Conservation (phyloP, 2,113 vertebrate species). For the Podarcis cretensis region DNA sequence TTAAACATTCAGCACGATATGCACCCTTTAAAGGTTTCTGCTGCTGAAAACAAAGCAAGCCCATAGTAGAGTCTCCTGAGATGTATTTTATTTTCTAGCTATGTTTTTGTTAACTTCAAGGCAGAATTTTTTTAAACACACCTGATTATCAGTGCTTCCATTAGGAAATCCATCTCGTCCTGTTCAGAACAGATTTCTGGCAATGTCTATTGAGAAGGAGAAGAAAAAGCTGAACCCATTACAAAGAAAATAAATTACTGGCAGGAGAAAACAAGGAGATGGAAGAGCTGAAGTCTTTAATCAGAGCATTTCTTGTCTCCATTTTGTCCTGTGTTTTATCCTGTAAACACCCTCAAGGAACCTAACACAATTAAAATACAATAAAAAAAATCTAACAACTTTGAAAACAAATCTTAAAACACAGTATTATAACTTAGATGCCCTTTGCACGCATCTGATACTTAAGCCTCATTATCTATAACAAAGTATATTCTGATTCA, state of each 20-base stretch:
- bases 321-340: background rate
- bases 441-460: background rate
- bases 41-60: background rate
- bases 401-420: slow-evolving; percentile 7
- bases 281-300: background rate
- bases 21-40: background rate
- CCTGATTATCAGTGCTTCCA: slow-evolving; percentile 93
- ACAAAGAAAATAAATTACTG: slow-evolving; percentile 12
- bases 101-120: background rate
- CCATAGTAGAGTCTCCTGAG: background rate
- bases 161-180: slow-evolving; percentile 94
- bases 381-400: background rate
- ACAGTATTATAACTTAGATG: background rate
- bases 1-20: background rate
- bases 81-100: background rate
- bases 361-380: background rate
- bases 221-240: slow-evolving; percentile 8
- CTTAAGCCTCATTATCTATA: background rate
- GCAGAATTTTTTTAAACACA: slow-evolving; percentile 45
- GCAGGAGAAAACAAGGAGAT: background rate
- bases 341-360: background rate
- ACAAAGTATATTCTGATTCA: background rate
- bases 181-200: slow-evolving; percentile 93
- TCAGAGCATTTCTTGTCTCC: background rate
- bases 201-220: slow-evolving; percentile 79